Base-by-base conservation (phyloP, 2,113 vertebrate genomes). In the Bubo scandiacus region DNA sequence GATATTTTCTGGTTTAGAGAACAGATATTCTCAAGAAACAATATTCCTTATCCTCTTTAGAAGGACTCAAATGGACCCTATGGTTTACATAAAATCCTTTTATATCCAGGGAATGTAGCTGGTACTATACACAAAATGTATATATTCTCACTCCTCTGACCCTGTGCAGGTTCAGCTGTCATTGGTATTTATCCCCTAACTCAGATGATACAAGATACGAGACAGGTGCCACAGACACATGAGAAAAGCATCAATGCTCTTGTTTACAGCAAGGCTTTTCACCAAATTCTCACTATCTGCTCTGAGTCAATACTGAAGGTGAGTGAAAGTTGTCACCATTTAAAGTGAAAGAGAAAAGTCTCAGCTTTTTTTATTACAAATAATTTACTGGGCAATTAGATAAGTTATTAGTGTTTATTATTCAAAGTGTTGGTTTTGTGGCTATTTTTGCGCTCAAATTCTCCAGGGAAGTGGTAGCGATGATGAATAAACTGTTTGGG, bases 291-390 rank as follows among this genome's bases (percentile, higher is more conserved):
- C 52, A 98, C 97, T 47, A 89, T 98, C 95, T 98, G 98, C 89
- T 97, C 98, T 61, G 97, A 98, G 52, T 98, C 98, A 20, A 8
- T 98, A 88, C 87, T 98, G 65, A 98, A 98, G 96, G 97, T 98
- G 27, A 96, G 96, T 88, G n/a, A 49, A 72, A 67, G 14, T 9
- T n/a, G 54, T 65, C 29, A 55, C 72, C 34, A 17, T 85, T 71
- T 70, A 54, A 52, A 74, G 70, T 27, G 51, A 49, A 91, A 96
- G 93, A 62, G 18, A 12, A 38, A 86, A 74, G 62, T 34, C 12
- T 43, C 43, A 65, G 18, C 14, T 66, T 91, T 70, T 79, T 72
- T 90, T 75, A 52, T 77, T 61, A 5, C 2, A 74, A 84, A 21
- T 45, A 91, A 72, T 6, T 59, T 78, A 54, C 36, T 81, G 34